Percentiles rank a stretch among this genome's conserved stretches.
Conservation (phyloP, 1,140 invertebrate genomes). For the Babylonia areolata region DNA sequence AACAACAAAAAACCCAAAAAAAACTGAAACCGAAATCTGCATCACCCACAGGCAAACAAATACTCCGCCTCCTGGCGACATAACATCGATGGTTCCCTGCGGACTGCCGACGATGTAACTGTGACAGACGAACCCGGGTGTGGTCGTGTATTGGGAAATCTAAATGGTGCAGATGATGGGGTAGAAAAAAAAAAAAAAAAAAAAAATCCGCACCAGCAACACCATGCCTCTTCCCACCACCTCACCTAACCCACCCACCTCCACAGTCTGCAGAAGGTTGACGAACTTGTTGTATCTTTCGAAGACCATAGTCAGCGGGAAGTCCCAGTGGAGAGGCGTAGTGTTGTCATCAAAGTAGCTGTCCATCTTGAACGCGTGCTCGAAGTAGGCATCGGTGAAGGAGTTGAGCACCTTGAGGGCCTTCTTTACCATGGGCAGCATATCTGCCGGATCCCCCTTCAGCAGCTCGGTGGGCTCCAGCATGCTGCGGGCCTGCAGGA, state of each 20-base stretch:
- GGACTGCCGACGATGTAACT: too few relatives aligned
- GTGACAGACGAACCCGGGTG: too few relatives aligned
- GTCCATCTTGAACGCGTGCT: slow-evolving; percentile 83
- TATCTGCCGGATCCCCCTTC: slow-evolving; percentile 76
- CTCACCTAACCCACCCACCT: slow-evolving; percentile 76
- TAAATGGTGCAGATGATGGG: too few relatives aligned
- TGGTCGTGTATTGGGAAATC: too few relatives aligned
- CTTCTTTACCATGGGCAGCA: slow-evolving; percentile 91
- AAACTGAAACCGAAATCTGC: too few relatives aligned
- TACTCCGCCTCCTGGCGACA: too few relatives aligned
- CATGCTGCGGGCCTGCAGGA: slow-evolving; percentile 88
- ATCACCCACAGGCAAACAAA: too few relatives aligned
- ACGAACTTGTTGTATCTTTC: slow-evolving; percentile 89
- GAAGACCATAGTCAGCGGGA: slow-evolving; percentile 91
- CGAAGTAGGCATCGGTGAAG: slow-evolving; percentile 81
- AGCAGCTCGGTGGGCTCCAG: slow-evolving; percentile 92
- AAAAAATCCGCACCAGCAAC: too few relatives aligned
- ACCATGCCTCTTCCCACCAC: too few relatives aligned
- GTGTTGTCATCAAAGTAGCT: slow-evolving; percentile 81
- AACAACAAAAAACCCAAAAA: too few relatives aligned
- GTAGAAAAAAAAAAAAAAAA: too few relatives aligned
- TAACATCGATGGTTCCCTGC: too few relatives aligned
- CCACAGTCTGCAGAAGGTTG: slow-evolving; percentile 87
- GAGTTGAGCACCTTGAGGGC: slow-evolving; percentile 86
- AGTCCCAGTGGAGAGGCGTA: slow-evolving; percentile 86